phyloP scores from a whole-genome alignment of 2,113 vertebrate species.

The Heterotilapia buettikoferi region DNA sequence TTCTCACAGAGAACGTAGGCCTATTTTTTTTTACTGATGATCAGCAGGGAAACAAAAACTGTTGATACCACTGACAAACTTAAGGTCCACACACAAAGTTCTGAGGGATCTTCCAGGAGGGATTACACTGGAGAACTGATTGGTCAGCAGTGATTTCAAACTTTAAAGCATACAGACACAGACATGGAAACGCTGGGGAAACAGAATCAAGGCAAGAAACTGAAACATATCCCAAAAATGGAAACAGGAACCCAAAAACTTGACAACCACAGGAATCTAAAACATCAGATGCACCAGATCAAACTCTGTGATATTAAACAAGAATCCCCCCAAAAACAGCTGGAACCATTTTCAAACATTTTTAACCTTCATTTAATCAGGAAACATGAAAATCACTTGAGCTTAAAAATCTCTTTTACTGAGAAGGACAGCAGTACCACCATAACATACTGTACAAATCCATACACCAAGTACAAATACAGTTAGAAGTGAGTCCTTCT shows the following conservation, averaged over 20 bases:
- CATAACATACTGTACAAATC: neutral
- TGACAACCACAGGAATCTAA: rapidly evolving
- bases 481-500: neutral
- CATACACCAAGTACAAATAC: neutral
- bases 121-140: neutral
- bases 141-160: neutral
- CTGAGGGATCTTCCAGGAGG: neutral
- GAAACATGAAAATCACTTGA: neutral
- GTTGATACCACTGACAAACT: neutral
- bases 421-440: neutral
- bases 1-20: rapidly evolving
- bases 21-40: neutral
- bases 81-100: neutral
- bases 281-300: neutral
- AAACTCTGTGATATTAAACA: neutral
- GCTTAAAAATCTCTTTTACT: neutral
- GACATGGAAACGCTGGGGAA: neutral
- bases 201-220: neutral
- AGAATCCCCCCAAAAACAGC: rapidly evolving
- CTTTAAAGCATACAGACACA: neutral
- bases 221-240: rapidly evolving
- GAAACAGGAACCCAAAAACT: neutral
- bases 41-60: neutral
- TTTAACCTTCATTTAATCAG: neutral
- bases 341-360: neutral